phyloP scores from a whole-genome alignment of 2,113 vertebrate genomes.

The Otolemur garnettii region DNA sequence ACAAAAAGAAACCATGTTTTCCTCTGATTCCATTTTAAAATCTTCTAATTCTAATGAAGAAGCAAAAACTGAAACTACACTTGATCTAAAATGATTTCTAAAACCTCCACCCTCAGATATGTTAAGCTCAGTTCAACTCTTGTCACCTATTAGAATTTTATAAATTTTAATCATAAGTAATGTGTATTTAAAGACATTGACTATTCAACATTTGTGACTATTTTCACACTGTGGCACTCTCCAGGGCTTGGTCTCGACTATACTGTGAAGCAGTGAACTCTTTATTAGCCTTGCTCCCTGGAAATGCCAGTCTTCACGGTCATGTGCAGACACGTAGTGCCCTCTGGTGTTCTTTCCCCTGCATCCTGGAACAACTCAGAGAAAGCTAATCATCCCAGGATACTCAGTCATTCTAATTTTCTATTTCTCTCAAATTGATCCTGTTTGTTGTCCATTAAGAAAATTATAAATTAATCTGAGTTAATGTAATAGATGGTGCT shows the following conservation, averaged over 20 bases:
- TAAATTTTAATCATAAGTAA: background rate
- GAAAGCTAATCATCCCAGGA: background rate
- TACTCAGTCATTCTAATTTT: background rate
- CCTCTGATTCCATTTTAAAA: background rate
- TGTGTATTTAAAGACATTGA: background rate
- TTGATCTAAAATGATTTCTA: constrained; percentile 36
- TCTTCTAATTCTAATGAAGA: constrained; percentile 32
- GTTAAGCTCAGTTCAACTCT: background rate
- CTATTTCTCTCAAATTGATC: background rate
- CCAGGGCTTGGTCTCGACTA: background rate
- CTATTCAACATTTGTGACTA: background rate
- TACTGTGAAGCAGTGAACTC: background rate
- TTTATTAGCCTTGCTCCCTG: background rate
- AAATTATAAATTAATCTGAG: constrained; percentile 31
- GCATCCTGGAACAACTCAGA: background rate
- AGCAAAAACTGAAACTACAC: constrained; percentile 23
- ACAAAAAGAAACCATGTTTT: background rate
- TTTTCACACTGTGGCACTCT: background rate
- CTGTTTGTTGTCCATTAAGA: background rate
- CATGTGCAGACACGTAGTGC: background rate
- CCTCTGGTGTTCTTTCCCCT: constrained; percentile 59
- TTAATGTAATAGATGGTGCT: background rate
- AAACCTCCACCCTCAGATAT: background rate
- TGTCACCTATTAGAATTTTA: background rate
- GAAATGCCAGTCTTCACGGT: background rate